Conservation (phyloP, 2,888 invertebrate genomes). For the Heteropelma amictum region DNA sequence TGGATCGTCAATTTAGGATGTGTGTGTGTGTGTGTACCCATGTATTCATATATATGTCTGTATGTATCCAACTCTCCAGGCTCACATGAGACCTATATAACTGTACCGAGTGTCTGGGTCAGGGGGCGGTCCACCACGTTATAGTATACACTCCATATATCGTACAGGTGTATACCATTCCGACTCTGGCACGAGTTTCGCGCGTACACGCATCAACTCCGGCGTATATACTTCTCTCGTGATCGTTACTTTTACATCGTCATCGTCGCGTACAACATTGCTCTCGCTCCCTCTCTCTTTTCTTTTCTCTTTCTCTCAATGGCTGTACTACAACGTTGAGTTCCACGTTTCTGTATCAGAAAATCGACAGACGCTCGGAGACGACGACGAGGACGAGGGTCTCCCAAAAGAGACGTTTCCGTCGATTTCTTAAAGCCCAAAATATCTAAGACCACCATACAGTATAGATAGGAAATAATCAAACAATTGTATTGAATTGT, state of each 20-base stretch:
- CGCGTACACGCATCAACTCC: conserved; percentile 66
- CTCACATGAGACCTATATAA: conserved; percentile 78
- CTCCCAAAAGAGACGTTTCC: conserved; percentile 19
- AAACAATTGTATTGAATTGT: background rate
- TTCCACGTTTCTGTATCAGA: conserved; percentile 44
- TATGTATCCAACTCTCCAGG: conserved; percentile 14
- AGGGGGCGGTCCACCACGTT: conserved; percentile 79
- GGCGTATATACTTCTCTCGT: conserved; percentile 54
- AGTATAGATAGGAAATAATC: background rate
- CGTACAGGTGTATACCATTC: conserved; percentile 80
- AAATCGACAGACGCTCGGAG: conserved; percentile 49
- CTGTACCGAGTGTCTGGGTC: conserved; percentile 81
- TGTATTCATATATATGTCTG: background rate
- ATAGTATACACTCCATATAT: conserved; percentile 74
- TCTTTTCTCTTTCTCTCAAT: conserved; percentile 27
- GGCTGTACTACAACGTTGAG: conserved; percentile 31
- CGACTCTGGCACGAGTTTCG: conserved; percentile 73
- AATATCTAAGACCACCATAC: background rate
- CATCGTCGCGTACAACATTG: conserved; percentile 49
- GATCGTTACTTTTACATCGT: conserved; percentile 52
- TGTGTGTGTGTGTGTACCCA: background rate
- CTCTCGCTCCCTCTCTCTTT: conserved; percentile 54
- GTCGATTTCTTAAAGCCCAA: background rate
- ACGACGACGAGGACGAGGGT: conserved; percentile 42
- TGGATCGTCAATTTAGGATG: background rate